Conservation (phyloP, 2,888 invertebrate species). For the Drosophila cracens region DNA sequence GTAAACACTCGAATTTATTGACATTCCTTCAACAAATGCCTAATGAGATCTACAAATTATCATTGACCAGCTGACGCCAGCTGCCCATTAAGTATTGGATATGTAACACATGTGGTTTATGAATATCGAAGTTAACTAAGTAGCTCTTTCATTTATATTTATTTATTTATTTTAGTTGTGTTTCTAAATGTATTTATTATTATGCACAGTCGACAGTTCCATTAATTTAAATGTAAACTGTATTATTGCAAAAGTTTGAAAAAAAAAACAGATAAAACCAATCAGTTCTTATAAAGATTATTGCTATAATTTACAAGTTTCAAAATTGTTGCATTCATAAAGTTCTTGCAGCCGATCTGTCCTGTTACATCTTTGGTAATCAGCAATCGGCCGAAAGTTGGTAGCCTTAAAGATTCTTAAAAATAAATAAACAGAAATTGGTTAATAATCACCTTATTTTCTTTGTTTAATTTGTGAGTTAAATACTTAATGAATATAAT, state of each 20-base stretch:
- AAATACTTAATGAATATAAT: neutral
- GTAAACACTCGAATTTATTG: neutral
- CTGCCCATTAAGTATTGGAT: neutral
- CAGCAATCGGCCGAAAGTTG: no score
- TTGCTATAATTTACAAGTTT: neutral
- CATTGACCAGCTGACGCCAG: neutral
- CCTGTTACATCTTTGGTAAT: no score
- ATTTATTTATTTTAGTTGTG: neutral
- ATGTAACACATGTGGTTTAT: neutral
- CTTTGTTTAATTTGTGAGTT: neutral
- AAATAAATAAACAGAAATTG: neutral
- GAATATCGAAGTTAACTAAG: neutral
- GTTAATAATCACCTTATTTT: neutral
- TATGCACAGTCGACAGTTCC: neutral
- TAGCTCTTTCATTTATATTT: neutral
- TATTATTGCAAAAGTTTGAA: neutral
- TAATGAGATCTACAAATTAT: neutral
- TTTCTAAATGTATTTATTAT: neutral
- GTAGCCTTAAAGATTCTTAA: neutral
- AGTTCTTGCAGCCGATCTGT: no score
- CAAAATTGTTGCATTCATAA: neutral
- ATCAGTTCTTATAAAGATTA: fast-evolving
- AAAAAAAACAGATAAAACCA: neutral
- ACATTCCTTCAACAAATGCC: neutral
- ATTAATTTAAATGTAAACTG: neutral